Evolutionary conservation across 2,797 vertebrate genomes (phyloP), one percentile per base, ranked within the genome.

Genomic region (Antrozous pallidus): DNA sequence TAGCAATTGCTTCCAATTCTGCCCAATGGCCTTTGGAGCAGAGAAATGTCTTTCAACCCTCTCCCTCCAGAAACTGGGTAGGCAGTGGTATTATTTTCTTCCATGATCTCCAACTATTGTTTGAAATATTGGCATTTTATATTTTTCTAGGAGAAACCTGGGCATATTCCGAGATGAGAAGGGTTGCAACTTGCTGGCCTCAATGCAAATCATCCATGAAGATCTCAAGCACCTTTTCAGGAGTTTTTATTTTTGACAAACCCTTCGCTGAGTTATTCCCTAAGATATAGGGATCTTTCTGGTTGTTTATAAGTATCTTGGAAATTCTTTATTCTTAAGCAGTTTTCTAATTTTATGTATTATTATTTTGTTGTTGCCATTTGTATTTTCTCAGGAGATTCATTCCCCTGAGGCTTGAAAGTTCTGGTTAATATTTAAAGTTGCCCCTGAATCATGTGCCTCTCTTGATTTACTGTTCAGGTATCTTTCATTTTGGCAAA

Each of bases 401-500:
- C 5, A 67, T 45, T 11, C 6, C 28, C 51, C 31, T 22, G 8
- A 5, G 58, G 5, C 65, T 74, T 51, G 11, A 47, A 92, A 87
- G 10, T 38, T 86, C 81, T 13, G 51, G 54, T 10, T 87, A 33
- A 77, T 47, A 42, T 88, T 63, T 74, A 65, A 90, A 75, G 49
- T 33, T 54, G 10, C 20, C 69, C 28, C 47, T n/a, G 26, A 67
- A 40, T 63, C 38, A 6, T 1, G 2, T 14, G 42, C 40, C 17
- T 74, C 69, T 65, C 79, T 87, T 65, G 83, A 54, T 70, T 90
- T 16, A 20, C 75, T 83, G 82, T 58, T 73, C 90, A 89, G 89
- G 96, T 97, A 67, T 74, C 86, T 95, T 71, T 81, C 82, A n/a
- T 93, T 87, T 91, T 96, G 95, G 96, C 96, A 96, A 90, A 75